Percentiles rank a stretch among this genome's conserved stretches.
Evolutionary conservation across 2,888 invertebrate genomes (phyloP).

Genomic region (Isoperla grammatica): DNA sequence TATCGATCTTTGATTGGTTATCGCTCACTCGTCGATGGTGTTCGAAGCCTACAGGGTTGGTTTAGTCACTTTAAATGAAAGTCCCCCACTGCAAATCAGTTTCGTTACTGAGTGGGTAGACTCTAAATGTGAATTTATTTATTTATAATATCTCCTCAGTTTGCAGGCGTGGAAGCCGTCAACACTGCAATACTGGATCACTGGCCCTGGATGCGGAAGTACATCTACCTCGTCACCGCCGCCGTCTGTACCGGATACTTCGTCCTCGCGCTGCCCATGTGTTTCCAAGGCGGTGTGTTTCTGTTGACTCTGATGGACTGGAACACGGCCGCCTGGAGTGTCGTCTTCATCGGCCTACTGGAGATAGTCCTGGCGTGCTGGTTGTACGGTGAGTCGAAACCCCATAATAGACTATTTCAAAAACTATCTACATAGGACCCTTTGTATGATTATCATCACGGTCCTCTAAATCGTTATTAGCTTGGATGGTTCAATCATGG

Average conservation of each 20-base stretch:
- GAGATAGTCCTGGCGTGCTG: constrained; percentile 62
- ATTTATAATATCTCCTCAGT: too few relatives aligned
- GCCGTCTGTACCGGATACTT: constrained; percentile 61
- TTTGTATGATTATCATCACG: too few relatives aligned
- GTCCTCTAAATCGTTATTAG: not conserved
- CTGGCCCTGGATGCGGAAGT: constrained; percentile 56
- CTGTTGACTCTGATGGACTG: constrained; percentile 68
- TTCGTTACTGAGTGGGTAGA: too few relatives aligned
- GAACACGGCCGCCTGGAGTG: constrained; percentile 73
- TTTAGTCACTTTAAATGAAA: too few relatives aligned
- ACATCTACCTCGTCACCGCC: constrained; percentile 52
- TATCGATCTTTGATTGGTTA: too few relatives aligned
- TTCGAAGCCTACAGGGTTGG: too few relatives aligned
- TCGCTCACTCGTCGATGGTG: too few relatives aligned
- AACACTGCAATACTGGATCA: constrained; percentile 62
- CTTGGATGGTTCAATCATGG: too few relatives aligned
- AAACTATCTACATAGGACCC: too few relatives aligned
- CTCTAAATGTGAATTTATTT: too few relatives aligned
- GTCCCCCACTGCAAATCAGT: too few relatives aligned
- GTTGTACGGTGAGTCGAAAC: constrained; percentile 53
- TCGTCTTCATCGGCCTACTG: constrained; percentile 61
- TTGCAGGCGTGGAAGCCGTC: constrained; percentile 65
- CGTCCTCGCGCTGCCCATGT: constrained; percentile 66
- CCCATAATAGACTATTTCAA: too few relatives aligned
- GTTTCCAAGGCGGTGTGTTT: constrained; percentile 68